A percentile compares a stretch with the other conserved stretches of the same genome.
Evolutionary conservation across 2,113 vertebrate species (phyloP).

Genomic region (Dipodomys merriami): DNA sequence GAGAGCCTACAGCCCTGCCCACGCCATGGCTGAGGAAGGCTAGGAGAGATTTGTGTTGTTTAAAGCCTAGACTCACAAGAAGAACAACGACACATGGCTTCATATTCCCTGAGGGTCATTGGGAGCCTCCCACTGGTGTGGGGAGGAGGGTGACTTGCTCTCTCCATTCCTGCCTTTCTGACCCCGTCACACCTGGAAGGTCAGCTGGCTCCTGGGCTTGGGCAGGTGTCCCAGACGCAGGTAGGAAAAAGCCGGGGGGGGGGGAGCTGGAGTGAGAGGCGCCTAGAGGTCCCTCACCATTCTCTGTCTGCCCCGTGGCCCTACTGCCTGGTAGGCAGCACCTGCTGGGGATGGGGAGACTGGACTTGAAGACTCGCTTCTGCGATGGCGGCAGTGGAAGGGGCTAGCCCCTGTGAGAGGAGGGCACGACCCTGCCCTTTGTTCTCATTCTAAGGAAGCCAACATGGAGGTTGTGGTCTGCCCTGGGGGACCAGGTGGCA

Average conservation of each 20-base stretch:
- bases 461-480: background rate
- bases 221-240: background rate
- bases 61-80: background rate
- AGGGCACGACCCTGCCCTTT: too few species aligned
- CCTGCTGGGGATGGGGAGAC: background rate
- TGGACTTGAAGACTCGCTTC: background rate
- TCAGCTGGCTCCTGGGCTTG: background rate
- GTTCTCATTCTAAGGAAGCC: background rate
- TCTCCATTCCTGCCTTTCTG: background rate
- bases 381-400: background rate
- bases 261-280: background rate
- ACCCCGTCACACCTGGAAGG: background rate
- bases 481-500: background rate
- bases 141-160: background rate
- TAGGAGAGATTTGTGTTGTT: background rate
- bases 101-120: background rate
- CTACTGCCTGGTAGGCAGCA: background rate
- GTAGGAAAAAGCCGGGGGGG: background rate
- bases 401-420: background rate
- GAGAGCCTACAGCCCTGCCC: background rate
- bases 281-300: too few species aligned
- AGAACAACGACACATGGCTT: background rate
- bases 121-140: background rate
- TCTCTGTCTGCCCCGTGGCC: background rate
- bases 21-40: background rate